Evolutionary conservation across 2,888 invertebrate species (phyloP), one percentile per base, ranked within the genome.

Genomic region (Anaspis maculata): DNA sequence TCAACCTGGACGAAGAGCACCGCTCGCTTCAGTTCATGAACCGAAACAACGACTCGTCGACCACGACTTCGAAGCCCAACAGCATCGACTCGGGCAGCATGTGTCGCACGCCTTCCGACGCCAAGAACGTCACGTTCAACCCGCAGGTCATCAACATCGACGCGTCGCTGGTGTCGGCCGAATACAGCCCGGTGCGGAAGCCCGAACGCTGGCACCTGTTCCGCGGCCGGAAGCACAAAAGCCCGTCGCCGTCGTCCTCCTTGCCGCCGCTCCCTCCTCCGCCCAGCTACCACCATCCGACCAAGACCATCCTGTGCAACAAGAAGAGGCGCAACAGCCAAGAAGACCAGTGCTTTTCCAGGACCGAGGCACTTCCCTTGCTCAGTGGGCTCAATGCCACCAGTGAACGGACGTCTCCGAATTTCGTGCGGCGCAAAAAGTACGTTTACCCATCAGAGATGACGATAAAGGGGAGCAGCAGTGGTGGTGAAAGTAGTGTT

Each of bases 351-450:
- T 35, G 26, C 15, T 59, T 61, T 32, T 51, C 62, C 2, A 54
- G 62, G 42, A 68, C 72, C 51, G 73, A 76, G 43, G 73, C 74
- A 15, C 57, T 77, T 38, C 75, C 77, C 21, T 61, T 76, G 37
- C 57, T 79, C 44, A 71, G 69, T 36, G 69, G 69, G 13, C 56
- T 71, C 28, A 67, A 62, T 41, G 42, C 38, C 12, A 27, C 6
- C 14, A 51, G 54, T 44, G 62, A 63, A 28, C 49, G 57, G 41
- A 59, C 56, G 9, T 64, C 74, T 24, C 74, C 76, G 25, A 71
- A 71, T 54, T 73, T 70, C 50, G 73, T 76, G 2, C 70, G 74
- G 41, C 67, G 77, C 41, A 76, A 77, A 53, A 76, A 76, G 50
- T 73, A 73, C 52, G 72, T 78, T 26, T 78, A 77, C 62, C 77